Evolutionary conservation across 2,888 invertebrate genomes (phyloP).

Genomic region (Cephonodes hylas): DNA sequence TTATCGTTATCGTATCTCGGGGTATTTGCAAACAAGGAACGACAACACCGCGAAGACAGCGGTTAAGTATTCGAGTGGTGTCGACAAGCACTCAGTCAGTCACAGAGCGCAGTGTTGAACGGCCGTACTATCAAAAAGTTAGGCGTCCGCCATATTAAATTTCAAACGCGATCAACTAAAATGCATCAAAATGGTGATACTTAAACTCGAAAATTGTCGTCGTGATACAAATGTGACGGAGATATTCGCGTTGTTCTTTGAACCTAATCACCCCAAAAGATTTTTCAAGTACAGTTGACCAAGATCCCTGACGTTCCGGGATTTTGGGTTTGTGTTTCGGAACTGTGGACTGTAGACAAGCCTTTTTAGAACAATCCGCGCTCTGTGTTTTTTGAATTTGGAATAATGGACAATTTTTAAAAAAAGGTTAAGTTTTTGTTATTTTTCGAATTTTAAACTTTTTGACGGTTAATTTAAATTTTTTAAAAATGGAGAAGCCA

Average conservation of each 20-base stretch:
- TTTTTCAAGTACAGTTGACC: slow-evolving; percentile 80
- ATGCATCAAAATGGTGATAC: slow-evolving; percentile 77
- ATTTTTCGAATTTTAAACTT: slow-evolving; percentile 20
- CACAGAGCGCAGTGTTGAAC: slow-evolving; percentile 34
- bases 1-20: slow-evolving; percentile 32
- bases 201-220: slow-evolving; percentile 61
- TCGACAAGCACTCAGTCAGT: slow-evolving; percentile 32
- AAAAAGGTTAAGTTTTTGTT: slow-evolving; percentile 17
- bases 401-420: slow-evolving; percentile 23
- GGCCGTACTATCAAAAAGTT: slow-evolving; percentile 24
- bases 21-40: slow-evolving; percentile 27
- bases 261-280: slow-evolving; percentile 72
- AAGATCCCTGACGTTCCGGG: slow-evolving; percentile 46
- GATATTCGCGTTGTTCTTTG: slow-evolving; percentile 64
- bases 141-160: slow-evolving; percentile 36
- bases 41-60: slow-evolving; percentile 24
- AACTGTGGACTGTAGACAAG: slow-evolving; percentile 36
- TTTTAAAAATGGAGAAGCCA: slow-evolving; percentile 49
- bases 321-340: slow-evolving; percentile 51
- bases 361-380: slow-evolving; percentile 28
- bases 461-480: slow-evolving; percentile 18
- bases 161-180: slow-evolving; percentile 39
- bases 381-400: slow-evolving; percentile 19
- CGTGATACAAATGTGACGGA: slow-evolving; percentile 63
- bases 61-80: slow-evolving; percentile 28